Percentiles rank a stretch among this genome's conserved stretches.
Conservation (phyloP, 2,113 vertebrate species). For the Bubo bubo region DNA sequence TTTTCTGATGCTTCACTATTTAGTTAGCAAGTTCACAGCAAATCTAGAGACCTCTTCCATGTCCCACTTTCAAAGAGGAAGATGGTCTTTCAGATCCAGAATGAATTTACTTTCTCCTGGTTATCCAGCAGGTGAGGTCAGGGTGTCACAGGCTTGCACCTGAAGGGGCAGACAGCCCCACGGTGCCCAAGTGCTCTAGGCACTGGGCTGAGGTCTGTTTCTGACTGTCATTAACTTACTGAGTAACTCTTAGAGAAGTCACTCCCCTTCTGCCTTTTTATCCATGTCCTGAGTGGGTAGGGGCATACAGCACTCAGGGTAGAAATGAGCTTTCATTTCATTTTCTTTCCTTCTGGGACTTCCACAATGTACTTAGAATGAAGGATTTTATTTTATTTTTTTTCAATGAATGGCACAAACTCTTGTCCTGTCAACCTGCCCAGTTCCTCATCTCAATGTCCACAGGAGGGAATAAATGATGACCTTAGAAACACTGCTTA, state of each 20-base stretch:
- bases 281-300: rapidly evolving
- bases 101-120: neutral
- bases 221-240: neutral
- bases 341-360: neutral
- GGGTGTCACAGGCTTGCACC: neutral
- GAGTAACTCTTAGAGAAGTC: neutral
- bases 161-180: too few species aligned
- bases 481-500: neutral
- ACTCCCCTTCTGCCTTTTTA: neutral
- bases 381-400: neutral
- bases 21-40: neutral
- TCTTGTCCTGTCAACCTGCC: neutral
- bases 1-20: neutral
- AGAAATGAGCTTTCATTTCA: neutral
- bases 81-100: neutral
- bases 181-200: neutral
- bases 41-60: neutral
- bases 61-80: neutral
- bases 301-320: neutral
- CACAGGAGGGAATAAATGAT: neutral
- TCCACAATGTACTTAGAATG: neutral
- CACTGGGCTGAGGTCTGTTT: neutral
- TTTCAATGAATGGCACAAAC: neutral
- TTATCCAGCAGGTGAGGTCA: neutral
- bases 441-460: neutral